Conservation (phyloP, 2,797 vertebrate genomes). For the Syngnathus rostellatus region DNA sequence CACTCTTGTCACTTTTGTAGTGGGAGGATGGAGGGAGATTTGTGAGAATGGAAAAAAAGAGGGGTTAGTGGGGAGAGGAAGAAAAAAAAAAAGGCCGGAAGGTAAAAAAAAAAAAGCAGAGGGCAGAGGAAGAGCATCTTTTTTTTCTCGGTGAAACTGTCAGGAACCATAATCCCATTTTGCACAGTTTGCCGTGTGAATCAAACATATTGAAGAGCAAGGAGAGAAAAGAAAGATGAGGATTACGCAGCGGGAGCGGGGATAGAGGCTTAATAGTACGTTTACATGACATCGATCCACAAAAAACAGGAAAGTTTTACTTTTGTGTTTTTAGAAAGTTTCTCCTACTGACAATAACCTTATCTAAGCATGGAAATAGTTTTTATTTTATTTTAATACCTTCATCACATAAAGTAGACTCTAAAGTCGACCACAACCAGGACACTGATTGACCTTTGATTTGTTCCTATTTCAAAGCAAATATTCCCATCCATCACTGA, state of each 20-base stretch:
- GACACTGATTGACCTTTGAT: background rate
- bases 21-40: too few relatives aligned
- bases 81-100: background rate
- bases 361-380: too few relatives aligned
- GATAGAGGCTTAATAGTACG: constrained; percentile 3
- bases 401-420: background rate
- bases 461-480: background rate
- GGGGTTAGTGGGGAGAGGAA: constrained; percentile 4
- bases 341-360: background rate
- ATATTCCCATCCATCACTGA: too few relatives aligned
- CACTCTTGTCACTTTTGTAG: constrained; percentile 53
- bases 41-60: constrained; percentile 4
- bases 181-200: constrained; percentile 30
- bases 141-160: constrained; percentile 35
- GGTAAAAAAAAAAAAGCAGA: background rate
- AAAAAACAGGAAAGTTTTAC: background rate
- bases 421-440: background rate
- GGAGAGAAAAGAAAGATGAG: constrained; percentile 5
- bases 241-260: constrained; percentile 6
- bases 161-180: constrained; percentile 32
- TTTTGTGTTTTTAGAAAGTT: background rate
- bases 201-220: constrained; percentile 21
- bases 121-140: constrained; percentile 18
- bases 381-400: background rate
- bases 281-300: constrained; percentile 6